Conservation (phyloP, 30 jellyfish, hydroid and myxozoan species). For the Aurelia aurita region DNA sequence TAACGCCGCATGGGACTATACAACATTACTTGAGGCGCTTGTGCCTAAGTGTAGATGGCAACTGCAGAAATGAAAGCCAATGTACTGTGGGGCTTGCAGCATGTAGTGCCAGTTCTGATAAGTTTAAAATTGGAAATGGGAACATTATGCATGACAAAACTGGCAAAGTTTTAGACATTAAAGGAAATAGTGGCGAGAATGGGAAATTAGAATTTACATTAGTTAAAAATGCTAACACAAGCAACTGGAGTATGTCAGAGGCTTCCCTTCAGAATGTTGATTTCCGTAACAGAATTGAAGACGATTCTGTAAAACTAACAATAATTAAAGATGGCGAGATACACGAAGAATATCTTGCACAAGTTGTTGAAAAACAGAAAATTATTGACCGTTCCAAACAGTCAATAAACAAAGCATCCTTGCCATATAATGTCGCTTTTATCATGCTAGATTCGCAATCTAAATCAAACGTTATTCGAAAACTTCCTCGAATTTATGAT, state of each 20-base stretch:
- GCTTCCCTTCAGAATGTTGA: neutral
- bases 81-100: neutral
- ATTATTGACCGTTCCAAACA: conserved; percentile 8
- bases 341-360: conserved; percentile 62
- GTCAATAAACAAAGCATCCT: neutral
- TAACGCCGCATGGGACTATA: conserved; percentile 9
- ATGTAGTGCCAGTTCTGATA: neutral
- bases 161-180: neutral
- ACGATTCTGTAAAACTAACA: conserved; percentile 33
- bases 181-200: neutral
- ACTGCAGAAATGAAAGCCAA: neutral
- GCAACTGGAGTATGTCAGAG: conserved; percentile 32
- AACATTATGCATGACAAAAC: neutral
- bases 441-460: conserved; percentile 84
- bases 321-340: conserved; percentile 14
- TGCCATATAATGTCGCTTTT: conserved; percentile 59
- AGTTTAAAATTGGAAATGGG: neutral
- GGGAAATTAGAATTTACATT: neutral
- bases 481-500: conserved; percentile 47
- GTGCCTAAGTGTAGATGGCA: neutral
- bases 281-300: conserved; percentile 7
- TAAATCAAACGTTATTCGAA: conserved; percentile 69
- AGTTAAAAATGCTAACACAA: neutral
- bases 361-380: conserved; percentile 1
- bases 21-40: conserved; percentile 6